Base-by-base conservation (phyloP, 2,888 invertebrate species). In the Chloroclystis v-ata region DNA sequence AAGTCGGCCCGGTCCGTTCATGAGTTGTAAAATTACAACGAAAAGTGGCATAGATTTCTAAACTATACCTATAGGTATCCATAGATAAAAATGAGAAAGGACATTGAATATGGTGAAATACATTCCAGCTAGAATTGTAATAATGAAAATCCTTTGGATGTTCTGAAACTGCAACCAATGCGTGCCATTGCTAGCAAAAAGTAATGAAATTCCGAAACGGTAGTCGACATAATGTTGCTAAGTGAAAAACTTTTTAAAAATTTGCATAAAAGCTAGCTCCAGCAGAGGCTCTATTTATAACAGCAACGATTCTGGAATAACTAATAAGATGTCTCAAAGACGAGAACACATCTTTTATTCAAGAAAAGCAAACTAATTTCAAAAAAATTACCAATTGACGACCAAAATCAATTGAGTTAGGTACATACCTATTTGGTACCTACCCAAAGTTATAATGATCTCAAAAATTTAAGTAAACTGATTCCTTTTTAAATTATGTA, bases 241-340 rank as follows among this genome's bases (percentile, higher is more conserved):
- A 54, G 52, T 54, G 48, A 50, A 54, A 54, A 54, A 50, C 50
- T 57, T 54, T 28, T 52, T 12, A 47, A 48, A 40, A 20, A 52
- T 56, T 54, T 50, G 47, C 56, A 50, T 54, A 50, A 56, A 44
- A 29, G 37, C 43, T 25, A 50, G 46, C 39, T 37, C 28, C 32
- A 37, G 13, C 29, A 10, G 28, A 52, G 50, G 28, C 28, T 43
- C 29, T 51, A 49, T 50, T 47, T 48, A 37, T 46, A 44, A 28
- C 43, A 50, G 45, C 43, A 47, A 48, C 50, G 49, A 41, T 29
- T 35, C 1, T 37, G 20, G 51, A 51, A 54, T 51, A 49, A 26
- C 16, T 26, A 42, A 39, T 24, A 24, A 24, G 33, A 33, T 14
- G 35, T 24, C 35, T 35, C 20, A 35, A 24, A 20, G 20, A 20